Conservation (phyloP, 2,113 vertebrate genomes). For the Aythya baeri region DNA sequence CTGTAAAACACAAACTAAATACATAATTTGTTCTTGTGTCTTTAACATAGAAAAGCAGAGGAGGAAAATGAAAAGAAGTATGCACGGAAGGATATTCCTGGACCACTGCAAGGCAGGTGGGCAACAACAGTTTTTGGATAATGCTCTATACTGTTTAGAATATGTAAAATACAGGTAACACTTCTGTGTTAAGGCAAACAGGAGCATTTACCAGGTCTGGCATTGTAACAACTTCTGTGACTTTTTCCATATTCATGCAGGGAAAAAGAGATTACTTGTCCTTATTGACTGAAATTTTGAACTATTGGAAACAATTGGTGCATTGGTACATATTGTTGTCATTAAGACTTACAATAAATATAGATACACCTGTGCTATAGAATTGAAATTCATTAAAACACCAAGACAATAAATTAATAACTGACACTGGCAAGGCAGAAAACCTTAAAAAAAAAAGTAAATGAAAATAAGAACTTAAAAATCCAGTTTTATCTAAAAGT, state of each 20-base stretch:
- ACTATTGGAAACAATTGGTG: not conserved
- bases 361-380: not conserved
- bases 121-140: not conserved
- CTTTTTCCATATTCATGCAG: not conserved
- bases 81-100: slow-evolving; percentile 87
- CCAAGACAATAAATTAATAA: not conserved
- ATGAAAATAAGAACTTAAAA: too few relatives aligned
- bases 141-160: not conserved
- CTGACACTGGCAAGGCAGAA: not conserved
- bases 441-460: not conserved
- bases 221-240: not conserved
- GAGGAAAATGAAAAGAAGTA: slow-evolving; percentile 79
- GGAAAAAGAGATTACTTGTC: not conserved
- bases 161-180: not conserved
- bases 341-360: not conserved
- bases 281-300: not conserved
- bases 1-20: not conserved
- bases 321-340: not conserved
- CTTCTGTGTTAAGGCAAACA: not conserved
- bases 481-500: not conserved
- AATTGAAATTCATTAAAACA: not conserved
- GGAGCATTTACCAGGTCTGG: not conserved
- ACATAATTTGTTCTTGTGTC: slow-evolving; percentile 14
- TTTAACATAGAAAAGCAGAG: slow-evolving; percentile 78
- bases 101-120: slow-evolving; percentile 94